Percentiles rank a stretch among this genome's conserved stretches.
Evolutionary conservation across 1,140 invertebrate genomes (phyloP).

Genomic region (Mercenaria mercenaria): DNA sequence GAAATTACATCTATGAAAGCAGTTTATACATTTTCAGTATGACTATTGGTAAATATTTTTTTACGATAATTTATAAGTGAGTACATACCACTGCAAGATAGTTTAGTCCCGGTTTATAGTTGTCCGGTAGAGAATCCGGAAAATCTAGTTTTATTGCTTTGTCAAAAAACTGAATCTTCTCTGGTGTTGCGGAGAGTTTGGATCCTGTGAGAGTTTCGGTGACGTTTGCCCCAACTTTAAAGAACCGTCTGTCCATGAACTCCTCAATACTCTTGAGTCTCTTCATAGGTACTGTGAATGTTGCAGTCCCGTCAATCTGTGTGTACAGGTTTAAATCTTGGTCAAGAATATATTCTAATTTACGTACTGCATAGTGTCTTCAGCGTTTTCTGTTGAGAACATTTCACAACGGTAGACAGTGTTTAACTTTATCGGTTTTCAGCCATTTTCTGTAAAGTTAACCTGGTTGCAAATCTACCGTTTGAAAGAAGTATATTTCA

Average conservation of each 20-base stretch:
- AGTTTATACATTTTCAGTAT: too few relatives aligned
- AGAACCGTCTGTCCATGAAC: slow-evolving; percentile 48
- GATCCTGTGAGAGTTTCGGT: slow-evolving; percentile 58
- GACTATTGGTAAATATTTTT: too few relatives aligned
- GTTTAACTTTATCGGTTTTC: too few relatives aligned
- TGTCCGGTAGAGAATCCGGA: slow-evolving; percentile 38
- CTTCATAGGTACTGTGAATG: slow-evolving; percentile 69
- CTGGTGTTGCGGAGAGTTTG: background rate
- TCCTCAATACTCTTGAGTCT: slow-evolving; percentile 66
- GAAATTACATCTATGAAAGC: too few relatives aligned
- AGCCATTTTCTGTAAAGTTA: too few relatives aligned
- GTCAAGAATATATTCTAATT: background rate
- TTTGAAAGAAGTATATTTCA: too few relatives aligned
- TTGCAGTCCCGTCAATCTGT: slow-evolving; percentile 75
- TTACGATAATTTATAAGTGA: too few relatives aligned
- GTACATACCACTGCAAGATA: slow-evolving; percentile 56
- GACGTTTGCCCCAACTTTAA: slow-evolving; percentile 63
- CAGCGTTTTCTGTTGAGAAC: too few relatives aligned
- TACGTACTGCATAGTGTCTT: too few relatives aligned
- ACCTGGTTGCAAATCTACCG: too few relatives aligned
- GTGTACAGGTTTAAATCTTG: slow-evolving; percentile 4
- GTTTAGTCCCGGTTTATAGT: slow-evolving; percentile 45
- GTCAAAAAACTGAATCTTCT: slow-evolving; percentile 55
- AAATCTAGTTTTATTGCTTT: slow-evolving; percentile 54
- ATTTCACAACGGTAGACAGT: too few relatives aligned